Evolutionary conservation across 2,888 invertebrate species (phyloP).

Genomic region (Andrena minutula): DNA sequence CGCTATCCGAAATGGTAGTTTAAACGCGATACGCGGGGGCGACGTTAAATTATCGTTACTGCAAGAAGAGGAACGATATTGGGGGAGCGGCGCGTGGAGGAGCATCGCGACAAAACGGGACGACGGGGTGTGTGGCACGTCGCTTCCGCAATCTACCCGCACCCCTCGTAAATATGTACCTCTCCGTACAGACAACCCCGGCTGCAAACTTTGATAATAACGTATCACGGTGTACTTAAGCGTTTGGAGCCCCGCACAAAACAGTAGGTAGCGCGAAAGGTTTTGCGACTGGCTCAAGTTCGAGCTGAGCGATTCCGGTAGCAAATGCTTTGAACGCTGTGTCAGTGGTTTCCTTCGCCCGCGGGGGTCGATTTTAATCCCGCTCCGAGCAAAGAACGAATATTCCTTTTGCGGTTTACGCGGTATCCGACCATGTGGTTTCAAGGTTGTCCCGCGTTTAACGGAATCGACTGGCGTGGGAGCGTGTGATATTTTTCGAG

Average conservation of each 20-base stretch:
- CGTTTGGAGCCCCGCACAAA: neutral
- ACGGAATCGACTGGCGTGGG: neutral
- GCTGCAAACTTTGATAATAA: slow-evolving; percentile 38
- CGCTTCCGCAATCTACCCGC: neutral
- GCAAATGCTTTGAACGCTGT: neutral
- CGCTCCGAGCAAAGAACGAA: neutral
- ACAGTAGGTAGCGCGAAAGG: neutral
- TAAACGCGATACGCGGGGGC: neutral
- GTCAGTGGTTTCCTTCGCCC: neutral
- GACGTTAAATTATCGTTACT: slow-evolving; percentile 9
- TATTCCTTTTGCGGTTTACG: neutral
- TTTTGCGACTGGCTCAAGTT: neutral
- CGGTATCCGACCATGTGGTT: neutral
- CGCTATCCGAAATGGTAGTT: neutral
- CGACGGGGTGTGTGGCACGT: neutral
- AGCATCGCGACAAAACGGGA: neutral
- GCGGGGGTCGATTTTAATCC: neutral
- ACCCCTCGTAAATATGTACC: slow-evolving; percentile 8
- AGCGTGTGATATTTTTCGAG: neutral
- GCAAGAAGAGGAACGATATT: neutral
- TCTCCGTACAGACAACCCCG: slow-evolving; percentile 2
- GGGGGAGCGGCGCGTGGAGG: neutral
- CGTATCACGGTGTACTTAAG: neutral
- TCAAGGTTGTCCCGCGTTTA: neutral
- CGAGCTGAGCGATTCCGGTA: neutral